Base-by-base conservation (phyloP, 2,113 vertebrate genomes). In the Dasyornis broadbenti region DNA sequence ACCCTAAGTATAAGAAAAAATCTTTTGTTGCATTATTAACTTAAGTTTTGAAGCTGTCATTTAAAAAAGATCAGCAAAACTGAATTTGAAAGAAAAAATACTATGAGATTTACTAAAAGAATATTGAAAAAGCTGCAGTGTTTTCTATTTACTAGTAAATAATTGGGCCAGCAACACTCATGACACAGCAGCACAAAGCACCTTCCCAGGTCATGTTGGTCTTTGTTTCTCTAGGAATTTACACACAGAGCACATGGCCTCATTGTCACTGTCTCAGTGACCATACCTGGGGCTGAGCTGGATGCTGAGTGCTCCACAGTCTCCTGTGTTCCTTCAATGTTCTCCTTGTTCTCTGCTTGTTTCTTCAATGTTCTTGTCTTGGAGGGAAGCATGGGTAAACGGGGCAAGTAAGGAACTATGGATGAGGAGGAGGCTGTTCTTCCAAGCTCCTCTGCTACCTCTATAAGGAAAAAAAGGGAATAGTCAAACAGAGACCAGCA, bases 401-500 rank as follows among this genome's bases (percentile, higher is more conserved):
- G 99, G 35, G 98, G 98, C 94, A 98, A 97, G 92, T 98, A 97
- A 2, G 98, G 98, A 72, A 98, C 98, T 5, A 98, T 94, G 75
- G 99, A 98, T 8, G 98, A 98, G 11, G 98, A 98, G 4, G 99
- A 98, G 21, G 99, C 98, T 0, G 98, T 99, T 97, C 99, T 99
- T 89, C 99, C 99, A 40, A 99, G 98, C 97, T 99, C 99, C 97
- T 99, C 99, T 86, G 99, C 99, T 50, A 99, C 99, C 97, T 99
- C 99, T 99, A 97, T 24, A 89, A 94, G 54, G 49, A 56, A 44
- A 65, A 39, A 80, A 89, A 69, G 9, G 14, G 28, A 94, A 61
- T 3, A 65, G 49, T 61, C 57, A 23, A 88, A 86, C 17, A 86
- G 14, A 68, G 50, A 78, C 19, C 6, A 14, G 52, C 20, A 78